These are phyloP conservation scores for Ligdia adustata DNA, from an alignment of 2,888 invertebrate genomes.

Conservation along the genomic window DNA sequence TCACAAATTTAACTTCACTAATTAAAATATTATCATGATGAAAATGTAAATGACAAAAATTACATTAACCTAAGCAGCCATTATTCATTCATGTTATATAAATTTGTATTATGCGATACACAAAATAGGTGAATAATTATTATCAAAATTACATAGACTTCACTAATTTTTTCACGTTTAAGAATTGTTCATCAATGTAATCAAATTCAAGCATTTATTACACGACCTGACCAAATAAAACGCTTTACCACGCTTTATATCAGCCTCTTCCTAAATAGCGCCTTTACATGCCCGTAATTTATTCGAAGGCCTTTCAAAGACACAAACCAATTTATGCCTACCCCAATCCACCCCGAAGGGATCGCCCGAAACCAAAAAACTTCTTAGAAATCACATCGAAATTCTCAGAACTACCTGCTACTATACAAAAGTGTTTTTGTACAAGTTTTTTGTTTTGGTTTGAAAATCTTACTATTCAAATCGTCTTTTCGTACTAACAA, in stretches of 20 bases:
- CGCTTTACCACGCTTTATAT: slow-evolving; percentile 2
- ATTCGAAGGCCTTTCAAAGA: slow-evolving; percentile 32
- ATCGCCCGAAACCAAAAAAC: slow-evolving; percentile 45
- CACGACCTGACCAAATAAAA: no score
- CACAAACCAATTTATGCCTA: slow-evolving; percentile 39
- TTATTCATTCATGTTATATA: no score
- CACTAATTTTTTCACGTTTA: no score
- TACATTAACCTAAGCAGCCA: no score
- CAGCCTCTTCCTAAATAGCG: slow-evolving; percentile 12
- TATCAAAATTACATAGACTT: no score
- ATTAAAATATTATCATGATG: no score
- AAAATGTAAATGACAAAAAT: no score
- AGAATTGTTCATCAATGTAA: no score
- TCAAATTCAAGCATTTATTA: no score
- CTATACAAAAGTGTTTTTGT: slow-evolving; percentile 48
- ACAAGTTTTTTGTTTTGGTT: slow-evolving; percentile 20
- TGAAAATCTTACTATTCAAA: slow-evolving; percentile 9
- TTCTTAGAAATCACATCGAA: slow-evolving; percentile 57
- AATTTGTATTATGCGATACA: no score
- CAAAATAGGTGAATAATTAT: no score
- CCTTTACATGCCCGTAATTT: slow-evolving; percentile 31
- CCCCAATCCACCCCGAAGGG: slow-evolving; percentile 35
- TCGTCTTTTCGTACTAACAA: not conserved
- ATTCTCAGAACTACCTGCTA: slow-evolving; percentile 66
- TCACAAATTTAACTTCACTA: no score